A percentile compares a stretch with the other conserved stretches of the same genome.
Conservation (phyloP, 2,797 vertebrate genomes). For the Rhincodon typus region DNA sequence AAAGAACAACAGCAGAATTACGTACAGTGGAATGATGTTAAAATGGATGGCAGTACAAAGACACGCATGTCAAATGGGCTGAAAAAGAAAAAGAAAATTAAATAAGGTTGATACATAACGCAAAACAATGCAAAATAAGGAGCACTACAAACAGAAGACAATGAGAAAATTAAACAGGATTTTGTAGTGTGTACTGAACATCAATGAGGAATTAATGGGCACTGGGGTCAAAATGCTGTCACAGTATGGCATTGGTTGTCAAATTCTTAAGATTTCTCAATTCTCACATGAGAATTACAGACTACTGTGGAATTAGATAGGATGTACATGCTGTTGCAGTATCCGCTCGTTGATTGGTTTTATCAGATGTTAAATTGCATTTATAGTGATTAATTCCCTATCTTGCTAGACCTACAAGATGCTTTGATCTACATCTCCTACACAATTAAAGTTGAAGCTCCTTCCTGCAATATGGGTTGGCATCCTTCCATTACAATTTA, state of each 20-base stretch:
- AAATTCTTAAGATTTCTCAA: background rate
- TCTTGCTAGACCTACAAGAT: background rate
- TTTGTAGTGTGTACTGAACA: background rate
- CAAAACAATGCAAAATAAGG: constrained; percentile 21
- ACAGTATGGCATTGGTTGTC: background rate
- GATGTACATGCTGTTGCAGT: background rate
- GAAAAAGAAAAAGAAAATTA: constrained; percentile 26
- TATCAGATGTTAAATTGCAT: background rate
- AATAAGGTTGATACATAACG: background rate
- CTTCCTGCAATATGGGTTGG: background rate
- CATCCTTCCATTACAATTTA: background rate
- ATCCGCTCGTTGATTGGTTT: background rate
- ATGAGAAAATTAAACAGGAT: background rate
- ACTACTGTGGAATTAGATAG: background rate
- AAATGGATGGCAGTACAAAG: constrained; percentile 31
- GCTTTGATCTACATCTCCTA: background rate
- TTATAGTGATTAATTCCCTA: background rate
- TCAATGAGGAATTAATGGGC: background rate
- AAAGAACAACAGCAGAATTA: constrained; percentile 5
- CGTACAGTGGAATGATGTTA: constrained; percentile 16
- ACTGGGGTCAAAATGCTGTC: background rate
- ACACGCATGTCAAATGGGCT: constrained; percentile 32
- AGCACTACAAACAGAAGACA: background rate
- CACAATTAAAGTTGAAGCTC: background rate
- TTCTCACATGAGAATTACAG: background rate